These are phyloP conservation scores for Gyps fulvus DNA, from an alignment of 2,113 vertebrate genomes.

Conservation along the genomic window DNA sequence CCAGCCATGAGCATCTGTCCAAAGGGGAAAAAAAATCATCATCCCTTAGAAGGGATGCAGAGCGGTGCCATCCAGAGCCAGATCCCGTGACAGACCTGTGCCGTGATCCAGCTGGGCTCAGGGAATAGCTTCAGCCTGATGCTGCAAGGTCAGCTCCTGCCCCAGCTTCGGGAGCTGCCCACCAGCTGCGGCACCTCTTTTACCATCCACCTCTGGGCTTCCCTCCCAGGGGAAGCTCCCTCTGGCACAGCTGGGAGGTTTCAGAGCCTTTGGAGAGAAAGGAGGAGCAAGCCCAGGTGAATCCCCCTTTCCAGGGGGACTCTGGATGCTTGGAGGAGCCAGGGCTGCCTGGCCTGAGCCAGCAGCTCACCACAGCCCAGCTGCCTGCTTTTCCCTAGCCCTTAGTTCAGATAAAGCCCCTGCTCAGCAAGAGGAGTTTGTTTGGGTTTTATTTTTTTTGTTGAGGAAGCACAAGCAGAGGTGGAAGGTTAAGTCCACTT, in stretches of 20 bases:
- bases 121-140: background rate
- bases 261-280: background rate
- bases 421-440: conserved; percentile 1
- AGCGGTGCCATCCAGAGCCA: background rate
- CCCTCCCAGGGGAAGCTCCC: background rate
- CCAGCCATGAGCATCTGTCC: background rate
- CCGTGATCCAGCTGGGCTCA: background rate
- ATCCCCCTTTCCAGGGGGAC: background rate
- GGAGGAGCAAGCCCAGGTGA: background rate
- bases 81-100: background rate
- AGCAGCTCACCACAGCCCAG: background rate
- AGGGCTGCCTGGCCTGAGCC: background rate
- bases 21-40: background rate
- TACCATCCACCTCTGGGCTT: background rate
- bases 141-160: background rate
- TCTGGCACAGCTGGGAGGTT: background rate
- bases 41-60: background rate
- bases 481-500: conserved; percentile 18
- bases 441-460: background rate
- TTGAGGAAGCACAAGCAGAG: background rate
- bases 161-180: background rate
- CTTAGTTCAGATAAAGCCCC: background rate
- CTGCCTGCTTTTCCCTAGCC: background rate
- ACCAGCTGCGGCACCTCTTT: rapidly evolving
- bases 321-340: background rate